These are phyloP conservation scores for Xiphophorus maculatus DNA, from an alignment of 2,113 vertebrate species.

Conservation along the genomic window DNA sequence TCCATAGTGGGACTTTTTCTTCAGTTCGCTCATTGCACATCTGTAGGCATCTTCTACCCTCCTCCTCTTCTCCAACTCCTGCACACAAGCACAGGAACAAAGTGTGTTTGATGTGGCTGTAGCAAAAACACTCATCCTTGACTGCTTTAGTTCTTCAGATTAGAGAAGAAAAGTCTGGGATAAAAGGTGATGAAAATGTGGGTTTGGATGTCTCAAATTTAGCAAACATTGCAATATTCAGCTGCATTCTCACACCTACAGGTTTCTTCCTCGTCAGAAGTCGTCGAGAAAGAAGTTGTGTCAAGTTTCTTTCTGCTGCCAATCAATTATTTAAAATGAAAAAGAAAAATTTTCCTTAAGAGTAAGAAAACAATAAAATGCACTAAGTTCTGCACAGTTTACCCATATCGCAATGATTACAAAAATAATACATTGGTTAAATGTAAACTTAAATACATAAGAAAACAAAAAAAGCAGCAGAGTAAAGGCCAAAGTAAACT, in stretches of 20 bases:
- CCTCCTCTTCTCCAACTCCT: constrained; percentile 92
- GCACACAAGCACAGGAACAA: constrained; percentile 9
- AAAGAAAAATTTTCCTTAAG: neutral
- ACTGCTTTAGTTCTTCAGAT: constrained; percentile 8
- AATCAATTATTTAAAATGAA: constrained; percentile 7
- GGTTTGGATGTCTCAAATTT: neutral
- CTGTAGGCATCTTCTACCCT: constrained; percentile 91
- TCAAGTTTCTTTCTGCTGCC: neutral
- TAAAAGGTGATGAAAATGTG: neutral
- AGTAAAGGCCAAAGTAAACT: constrained; percentile 2
- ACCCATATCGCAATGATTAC: neutral
- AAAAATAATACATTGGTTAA: neutral
- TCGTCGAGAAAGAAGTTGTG: no score
- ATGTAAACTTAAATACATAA: neutral
- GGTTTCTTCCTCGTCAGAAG: constrained; percentile 29
- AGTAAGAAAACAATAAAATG: neutral
- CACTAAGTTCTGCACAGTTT: neutral
- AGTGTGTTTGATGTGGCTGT: neutral
- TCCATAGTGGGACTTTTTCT: constrained; percentile 97
- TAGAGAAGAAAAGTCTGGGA: constrained; percentile 2
- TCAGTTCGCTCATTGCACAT: constrained; percentile 89
- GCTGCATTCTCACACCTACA: constrained; percentile 28
- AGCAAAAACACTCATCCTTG: no score
- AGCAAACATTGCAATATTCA: constrained; percentile 12
- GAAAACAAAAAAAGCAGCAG: neutral